These are phyloP conservation scores for Chaenodraco wilsoni DNA, from an alignment of 2,797 vertebrate species.

Conservation along the genomic window DNA sequence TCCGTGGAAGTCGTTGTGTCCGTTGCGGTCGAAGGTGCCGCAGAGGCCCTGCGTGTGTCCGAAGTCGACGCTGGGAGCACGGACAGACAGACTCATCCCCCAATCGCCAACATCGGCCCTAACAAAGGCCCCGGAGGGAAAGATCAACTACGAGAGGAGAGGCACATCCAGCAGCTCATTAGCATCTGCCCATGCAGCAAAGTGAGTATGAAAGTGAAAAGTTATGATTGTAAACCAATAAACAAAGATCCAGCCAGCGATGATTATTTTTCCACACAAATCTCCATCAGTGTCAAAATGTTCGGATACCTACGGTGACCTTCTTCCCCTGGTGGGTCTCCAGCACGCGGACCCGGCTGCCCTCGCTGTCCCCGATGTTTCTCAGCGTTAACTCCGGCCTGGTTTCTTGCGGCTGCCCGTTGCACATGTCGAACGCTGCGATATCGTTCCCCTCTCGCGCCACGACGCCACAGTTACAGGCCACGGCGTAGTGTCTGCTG, in stretches of 20 bases:
- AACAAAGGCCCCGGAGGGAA: conserved; percentile 87
- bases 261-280: conserved; percentile 7
- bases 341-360: conserved; percentile 75
- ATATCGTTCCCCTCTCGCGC: conserved; percentile 77
- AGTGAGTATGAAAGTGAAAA: not conserved
- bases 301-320: conserved; percentile 82
- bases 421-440: conserved; percentile 85
- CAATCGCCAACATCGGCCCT: conserved; percentile 79
- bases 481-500: conserved; percentile 66
- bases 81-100: conserved; percentile 85
- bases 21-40: conserved; percentile 83
- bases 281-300: conserved; percentile 39
- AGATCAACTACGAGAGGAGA: conserved; percentile 80
- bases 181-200: conserved; percentile 22
- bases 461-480: conserved; percentile 83
- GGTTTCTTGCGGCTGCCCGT: conserved; percentile 75
- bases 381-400: conserved; percentile 79
- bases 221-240: too few species aligned
- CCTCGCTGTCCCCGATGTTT: conserved; percentile 32
- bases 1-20: conserved; percentile 82
- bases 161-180: conserved; percentile 43
- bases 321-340: conserved; percentile 87
- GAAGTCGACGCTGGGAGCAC: conserved; percentile 79
- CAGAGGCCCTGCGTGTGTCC: conserved; percentile 82
- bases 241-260: not conserved